phyloP scores from a whole-genome alignment of 2,888 invertebrate genomes.

The Heliconius ethilla region DNA sequence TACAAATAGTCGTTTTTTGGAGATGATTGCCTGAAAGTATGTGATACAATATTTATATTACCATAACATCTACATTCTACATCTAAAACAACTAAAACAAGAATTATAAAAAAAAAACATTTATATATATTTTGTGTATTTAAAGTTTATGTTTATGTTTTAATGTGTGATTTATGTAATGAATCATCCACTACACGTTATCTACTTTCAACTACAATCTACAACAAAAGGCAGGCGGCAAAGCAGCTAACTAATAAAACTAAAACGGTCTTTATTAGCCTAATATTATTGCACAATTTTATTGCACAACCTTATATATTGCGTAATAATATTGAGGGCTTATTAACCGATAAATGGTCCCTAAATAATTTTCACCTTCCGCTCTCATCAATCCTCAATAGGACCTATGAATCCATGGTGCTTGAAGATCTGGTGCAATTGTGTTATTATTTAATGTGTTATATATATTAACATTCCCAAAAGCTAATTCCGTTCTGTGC shows the following conservation, averaged over 20 bases:
- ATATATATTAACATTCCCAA: conserved; percentile 74
- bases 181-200: neutral
- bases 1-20: conserved; percentile 62
- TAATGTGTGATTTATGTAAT: neutral
- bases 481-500: conserved; percentile 77
- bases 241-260: conserved; percentile 57
- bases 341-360: conserved; percentile 44
- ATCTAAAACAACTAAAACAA: conserved; percentile 5
- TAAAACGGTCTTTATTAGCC: conserved; percentile 35
- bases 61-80: conserved; percentile 9
- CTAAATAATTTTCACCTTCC: conserved; percentile 69
- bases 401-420: conserved; percentile 74
- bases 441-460: conserved; percentile 61
- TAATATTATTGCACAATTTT: neutral
- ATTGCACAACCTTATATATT: neutral
- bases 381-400: conserved; percentile 64
- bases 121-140: neutral
- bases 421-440: conserved; percentile 60
- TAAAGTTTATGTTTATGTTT: neutral
- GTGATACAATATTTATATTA: conserved; percentile 33
- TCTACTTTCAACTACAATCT: conserved; percentile 36
- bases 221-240: conserved; percentile 55
- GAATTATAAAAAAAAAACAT: neutral
- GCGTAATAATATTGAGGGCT: neutral
- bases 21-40: conserved; percentile 73